phyloP scores from a whole-genome alignment of 2,797 vertebrate species.

The Tiaroga cobitis region DNA sequence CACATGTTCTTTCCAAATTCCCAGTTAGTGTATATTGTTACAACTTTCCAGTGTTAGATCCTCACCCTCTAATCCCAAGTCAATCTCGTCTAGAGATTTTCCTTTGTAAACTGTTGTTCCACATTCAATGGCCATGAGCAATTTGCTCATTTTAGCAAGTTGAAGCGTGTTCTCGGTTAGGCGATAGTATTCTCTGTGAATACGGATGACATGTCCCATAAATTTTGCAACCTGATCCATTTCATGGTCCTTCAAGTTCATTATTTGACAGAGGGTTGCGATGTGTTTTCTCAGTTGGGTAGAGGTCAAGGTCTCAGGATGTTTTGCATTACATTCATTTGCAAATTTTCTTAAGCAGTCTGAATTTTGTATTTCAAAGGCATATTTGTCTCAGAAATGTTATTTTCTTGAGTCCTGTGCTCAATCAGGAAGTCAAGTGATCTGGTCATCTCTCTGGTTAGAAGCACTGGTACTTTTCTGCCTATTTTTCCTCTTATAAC shows the following conservation, averaged over 20 bases:
- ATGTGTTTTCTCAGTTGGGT: constrained; percentile 37
- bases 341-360: constrained; percentile 30
- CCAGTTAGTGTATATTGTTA: too few species aligned
- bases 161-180: constrained; percentile 38
- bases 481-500: too few species aligned
- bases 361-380: not conserved
- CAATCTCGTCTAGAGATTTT: constrained; percentile 39
- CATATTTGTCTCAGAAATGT: not conserved
- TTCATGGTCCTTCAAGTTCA: constrained; percentile 35
- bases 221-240: constrained; percentile 33
- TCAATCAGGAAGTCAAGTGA: not conserved
- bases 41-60: too few species aligned
- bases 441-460: not conserved
- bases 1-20: too few species aligned
- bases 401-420: not conserved
- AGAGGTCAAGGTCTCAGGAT: constrained; percentile 24
- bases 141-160: constrained; percentile 40
- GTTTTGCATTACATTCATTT: constrained; percentile 16
- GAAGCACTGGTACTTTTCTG: not conserved
- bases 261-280: constrained; percentile 29
- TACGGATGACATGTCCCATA: constrained; percentile 36
- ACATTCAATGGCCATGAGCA: constrained; percentile 15
- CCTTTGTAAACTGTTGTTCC: constrained; percentile 12
- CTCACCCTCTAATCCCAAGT: constrained; percentile 38
- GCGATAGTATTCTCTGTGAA: constrained; percentile 35